These are phyloP conservation scores for Loriculus beryllinus DNA, from an alignment of 2,797 vertebrate genomes.

Conservation along the genomic window DNA sequence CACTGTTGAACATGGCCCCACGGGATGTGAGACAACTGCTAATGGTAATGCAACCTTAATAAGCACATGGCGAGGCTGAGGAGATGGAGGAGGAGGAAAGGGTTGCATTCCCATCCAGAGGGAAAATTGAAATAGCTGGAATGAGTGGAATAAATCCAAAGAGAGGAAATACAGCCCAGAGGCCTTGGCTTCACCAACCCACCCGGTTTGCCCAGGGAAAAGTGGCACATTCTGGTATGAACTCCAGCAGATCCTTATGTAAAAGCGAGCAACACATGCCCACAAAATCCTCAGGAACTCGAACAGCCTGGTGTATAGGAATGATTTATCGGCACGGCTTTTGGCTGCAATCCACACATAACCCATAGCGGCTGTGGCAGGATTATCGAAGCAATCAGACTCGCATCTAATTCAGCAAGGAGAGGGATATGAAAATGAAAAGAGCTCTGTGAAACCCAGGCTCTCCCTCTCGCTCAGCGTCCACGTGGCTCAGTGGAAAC, in stretches of 20 bases:
- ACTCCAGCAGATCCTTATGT: conserved; percentile 59
- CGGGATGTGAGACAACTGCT: background rate
- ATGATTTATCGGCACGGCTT: conserved; percentile 43
- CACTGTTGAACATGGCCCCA: background rate
- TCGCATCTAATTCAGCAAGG: conserved; percentile 55
- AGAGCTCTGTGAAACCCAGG: conserved; percentile 36
- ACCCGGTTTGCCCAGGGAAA: background rate
- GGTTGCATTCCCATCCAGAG: background rate
- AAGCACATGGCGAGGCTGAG: background rate
- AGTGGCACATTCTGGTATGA: background rate
- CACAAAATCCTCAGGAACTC: conserved; percentile 46
- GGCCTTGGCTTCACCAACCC: background rate
- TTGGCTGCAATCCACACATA: conserved; percentile 40
- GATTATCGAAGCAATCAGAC: conserved; percentile 61
- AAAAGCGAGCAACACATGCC: conserved; percentile 58
- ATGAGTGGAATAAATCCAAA: background rate
- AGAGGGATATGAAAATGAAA: conserved; percentile 58
- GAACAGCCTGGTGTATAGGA: conserved; percentile 45
- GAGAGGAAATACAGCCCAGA: background rate
- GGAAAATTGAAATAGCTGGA: background rate
- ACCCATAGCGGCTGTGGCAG: conserved; percentile 31
- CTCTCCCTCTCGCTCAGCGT: background rate
- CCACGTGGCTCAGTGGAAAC: conserved; percentile 34
- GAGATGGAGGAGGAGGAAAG: background rate
- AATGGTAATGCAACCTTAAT: background rate